These are phyloP conservation scores for Phthorimaea operculella DNA, from an alignment of 1,140 invertebrate genomes.

Conservation along the genomic window DNA sequence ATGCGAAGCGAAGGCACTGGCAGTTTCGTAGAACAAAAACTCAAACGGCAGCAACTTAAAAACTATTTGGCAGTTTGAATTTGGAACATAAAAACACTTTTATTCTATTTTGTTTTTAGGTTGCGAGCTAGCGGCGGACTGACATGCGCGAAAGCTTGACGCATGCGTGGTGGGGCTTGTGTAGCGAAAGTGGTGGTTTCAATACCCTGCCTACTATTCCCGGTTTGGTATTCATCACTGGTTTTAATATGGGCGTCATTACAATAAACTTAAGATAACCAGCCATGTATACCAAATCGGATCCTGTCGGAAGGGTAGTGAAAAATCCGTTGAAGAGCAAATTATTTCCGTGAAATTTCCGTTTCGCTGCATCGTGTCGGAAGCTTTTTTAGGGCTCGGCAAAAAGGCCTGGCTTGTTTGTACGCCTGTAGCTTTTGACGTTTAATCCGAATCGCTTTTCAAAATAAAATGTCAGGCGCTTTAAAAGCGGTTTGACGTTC, in stretches of 20 bases:
- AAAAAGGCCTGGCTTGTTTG: constrained; percentile 18
- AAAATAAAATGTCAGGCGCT: not conserved
- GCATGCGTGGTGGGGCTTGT: constrained; percentile 29
- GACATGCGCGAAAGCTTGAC: constrained; percentile 42
- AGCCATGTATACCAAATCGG: too few relatives aligned
- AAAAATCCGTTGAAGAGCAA: too few relatives aligned
- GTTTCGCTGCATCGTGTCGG: constrained; percentile 28
- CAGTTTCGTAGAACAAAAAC: not conserved
- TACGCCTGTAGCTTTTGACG: constrained; percentile 17
- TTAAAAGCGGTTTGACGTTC: too few relatives aligned
- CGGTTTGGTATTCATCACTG: too few relatives aligned
- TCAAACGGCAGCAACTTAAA: not conserved
- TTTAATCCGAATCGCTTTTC: constrained; percentile 16
- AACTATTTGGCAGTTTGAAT: constrained; percentile 4
- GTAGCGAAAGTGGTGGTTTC: too few relatives aligned
- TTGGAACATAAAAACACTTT: constrained; percentile 18
- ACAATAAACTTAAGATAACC: too few relatives aligned
- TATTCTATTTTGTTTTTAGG: constrained; percentile 41
- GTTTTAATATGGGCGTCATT: too few relatives aligned
- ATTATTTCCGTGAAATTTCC: constrained; percentile 51
- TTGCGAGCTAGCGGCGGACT: constrained; percentile 18
- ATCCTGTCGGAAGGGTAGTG: too few relatives aligned
- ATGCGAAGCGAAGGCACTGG: not conserved
- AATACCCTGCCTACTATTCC: too few relatives aligned
- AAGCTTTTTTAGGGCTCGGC: constrained; percentile 35